A percentile compares a stretch with the other conserved stretches of the same genome.
Conservation (phyloP, 2,113 vertebrate species). For the Trinectes maculatus region DNA sequence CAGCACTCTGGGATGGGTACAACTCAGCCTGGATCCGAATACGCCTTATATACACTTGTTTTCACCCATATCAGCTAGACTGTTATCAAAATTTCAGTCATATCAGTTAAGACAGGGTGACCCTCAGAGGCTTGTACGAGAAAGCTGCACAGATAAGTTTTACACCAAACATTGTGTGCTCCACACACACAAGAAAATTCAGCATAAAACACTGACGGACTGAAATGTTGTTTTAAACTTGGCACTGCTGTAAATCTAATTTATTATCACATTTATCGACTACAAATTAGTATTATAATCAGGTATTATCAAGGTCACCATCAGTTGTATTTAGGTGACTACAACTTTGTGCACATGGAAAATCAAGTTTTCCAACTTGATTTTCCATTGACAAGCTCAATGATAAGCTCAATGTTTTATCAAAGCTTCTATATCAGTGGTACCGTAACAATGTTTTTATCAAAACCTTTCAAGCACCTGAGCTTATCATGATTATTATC, state of each 20-base stretch:
- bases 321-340: neutral
- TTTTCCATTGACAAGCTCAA: no score
- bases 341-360: constrained; percentile 29
- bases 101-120: constrained; percentile 38
- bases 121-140: neutral
- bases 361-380: no score
- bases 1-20: constrained; percentile 29
- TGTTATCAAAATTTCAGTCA: constrained; percentile 16
- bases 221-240: no score
- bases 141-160: neutral
- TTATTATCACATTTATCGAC: no score
- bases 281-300: no score
- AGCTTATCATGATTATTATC: constrained; percentile 21
- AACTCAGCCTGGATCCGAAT: neutral
- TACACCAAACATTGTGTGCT: neutral
- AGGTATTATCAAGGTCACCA: constrained; percentile 54
- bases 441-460: constrained; percentile 23
- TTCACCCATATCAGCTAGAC: constrained; percentile 33
- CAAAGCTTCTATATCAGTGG: constrained; percentile 28
- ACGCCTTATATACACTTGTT: constrained; percentile 55
- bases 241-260: no score
- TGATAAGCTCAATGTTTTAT: no score
- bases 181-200: neutral
- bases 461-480: neutral
- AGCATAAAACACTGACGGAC: no score